Evolutionary conservation across 1,140 invertebrate genomes (phyloP).

Genomic region (Centruroides sculpturatus): DNA sequence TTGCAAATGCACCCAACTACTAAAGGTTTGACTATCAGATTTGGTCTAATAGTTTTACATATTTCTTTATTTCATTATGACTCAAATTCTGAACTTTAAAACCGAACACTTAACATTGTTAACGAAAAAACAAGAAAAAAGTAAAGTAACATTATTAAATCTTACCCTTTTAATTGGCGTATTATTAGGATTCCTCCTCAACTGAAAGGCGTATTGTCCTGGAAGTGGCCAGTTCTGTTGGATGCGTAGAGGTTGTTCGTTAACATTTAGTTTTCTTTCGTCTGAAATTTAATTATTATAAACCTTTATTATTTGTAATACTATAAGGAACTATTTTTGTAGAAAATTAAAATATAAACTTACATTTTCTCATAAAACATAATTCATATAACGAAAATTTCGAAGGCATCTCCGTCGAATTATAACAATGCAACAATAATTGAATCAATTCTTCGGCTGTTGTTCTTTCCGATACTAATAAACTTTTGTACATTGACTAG

Average conservation of each 20-base stretch:
- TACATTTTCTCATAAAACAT: conserved; percentile 16
- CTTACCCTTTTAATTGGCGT: conserved; percentile 1
- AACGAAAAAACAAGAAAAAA: too few species aligned
- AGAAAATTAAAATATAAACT: conserved; percentile 2
- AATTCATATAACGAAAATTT: conserved; percentile 78
- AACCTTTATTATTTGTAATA: background rate
- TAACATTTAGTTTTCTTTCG: conserved; percentile 69
- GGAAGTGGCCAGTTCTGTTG: conserved; percentile 51
- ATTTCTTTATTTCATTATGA: too few species aligned
- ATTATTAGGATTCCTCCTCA: conserved; percentile 16
- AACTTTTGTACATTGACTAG: conserved; percentile 74
- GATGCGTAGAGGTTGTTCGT: conserved; percentile 65
- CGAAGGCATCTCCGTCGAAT: conserved; percentile 60
- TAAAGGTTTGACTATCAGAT: too few species aligned
- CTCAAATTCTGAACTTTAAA: too few species aligned
- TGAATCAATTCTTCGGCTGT: conserved; percentile 74
- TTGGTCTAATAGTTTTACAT: too few species aligned
- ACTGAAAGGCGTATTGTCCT: conserved; percentile 23
- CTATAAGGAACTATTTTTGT: background rate
- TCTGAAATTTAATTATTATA: conserved; percentile 22
- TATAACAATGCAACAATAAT: conserved; percentile 69
- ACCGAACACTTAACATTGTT: too few species aligned
- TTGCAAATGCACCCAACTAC: too few species aligned
- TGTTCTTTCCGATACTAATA: conserved; percentile 72
- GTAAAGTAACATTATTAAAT: too few species aligned